Base-by-base conservation (phyloP, 1,140 invertebrate species). In the Pseudomyrmex flavicornis region DNA sequence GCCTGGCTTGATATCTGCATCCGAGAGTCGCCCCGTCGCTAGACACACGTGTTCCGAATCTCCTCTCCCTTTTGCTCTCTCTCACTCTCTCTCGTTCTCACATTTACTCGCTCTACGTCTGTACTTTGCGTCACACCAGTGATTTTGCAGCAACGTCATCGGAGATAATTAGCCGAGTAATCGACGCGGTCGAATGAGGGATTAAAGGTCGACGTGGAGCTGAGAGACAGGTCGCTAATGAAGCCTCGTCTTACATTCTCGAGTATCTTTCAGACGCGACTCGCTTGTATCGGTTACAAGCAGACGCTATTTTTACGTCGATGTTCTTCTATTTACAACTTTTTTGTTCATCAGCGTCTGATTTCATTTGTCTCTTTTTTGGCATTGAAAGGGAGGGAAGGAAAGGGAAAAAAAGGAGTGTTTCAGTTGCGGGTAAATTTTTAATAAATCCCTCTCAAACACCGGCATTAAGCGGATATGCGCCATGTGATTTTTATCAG, bases 1-100 rank as follows among this genome's bases (percentile, higher is more conserved):
- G 58, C 50, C 8, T 22, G 66, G 59, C 56, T 84, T 88, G 86
- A 88, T 88, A 88, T 88, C 86, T 88, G 82, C 86, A 88, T 88
- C 82, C 86, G 86, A 88, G 75, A 84, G 74, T 70, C 74, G 65
- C 9, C 63, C 58, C 17, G 63, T 50, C 35, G 59, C 82, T 87
- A 84, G 86, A 87, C 83, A 63, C 86, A 87, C 86, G 74, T 87
- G 86, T 88, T 83, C 75, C 74, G 74, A 56, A 80, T 69, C 86
- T 66, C 44, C 66, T 63, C 75, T 61, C 68, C 69, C 82, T 56
- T 59, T 80, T 35, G 35, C 73, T 50, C 56, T 79, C 66, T 58
- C 65, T 35, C 77, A 44, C 26, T 59, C 15, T 3, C 74, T 79
- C 50, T 35, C 73, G 72, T 10, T 17, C 59, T 50, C 58, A 17